phyloP scores from a whole-genome alignment of 92 coral and sea anemone genomes.

The Siderastrea radians region DNA sequence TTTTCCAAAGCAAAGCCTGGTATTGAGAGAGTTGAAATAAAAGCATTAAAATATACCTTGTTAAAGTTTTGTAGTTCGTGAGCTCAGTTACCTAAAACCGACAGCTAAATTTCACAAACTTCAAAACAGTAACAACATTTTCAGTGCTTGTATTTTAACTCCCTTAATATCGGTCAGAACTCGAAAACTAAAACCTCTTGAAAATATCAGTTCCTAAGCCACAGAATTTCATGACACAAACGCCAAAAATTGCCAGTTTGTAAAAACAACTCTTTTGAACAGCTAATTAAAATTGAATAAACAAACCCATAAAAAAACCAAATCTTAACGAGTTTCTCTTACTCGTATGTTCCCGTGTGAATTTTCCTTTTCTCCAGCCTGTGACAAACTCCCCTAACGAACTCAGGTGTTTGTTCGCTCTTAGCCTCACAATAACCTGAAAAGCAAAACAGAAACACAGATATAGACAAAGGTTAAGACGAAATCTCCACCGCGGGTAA shows the following conservation, averaged over 20 bases:
- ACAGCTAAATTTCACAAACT: no score
- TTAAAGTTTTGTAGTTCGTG: no score
- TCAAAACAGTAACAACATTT: no score
- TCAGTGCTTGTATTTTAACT: no score
- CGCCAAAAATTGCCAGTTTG: background rate
- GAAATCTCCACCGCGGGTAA: background rate
- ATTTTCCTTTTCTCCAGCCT: constrained; percentile 95
- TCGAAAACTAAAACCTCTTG: no score
- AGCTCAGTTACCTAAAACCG: no score
- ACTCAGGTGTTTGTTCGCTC: constrained; percentile 79
- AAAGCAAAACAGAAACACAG: constrained; percentile 9
- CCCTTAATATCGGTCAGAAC: no score
- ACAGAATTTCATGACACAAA: no score
- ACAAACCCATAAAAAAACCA: background rate
- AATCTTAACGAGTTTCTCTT: constrained; percentile 1
- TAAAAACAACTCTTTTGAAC: background rate
- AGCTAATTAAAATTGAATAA: background rate
- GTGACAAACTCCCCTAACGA: constrained; percentile 83
- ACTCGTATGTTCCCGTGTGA: constrained; percentile 88
- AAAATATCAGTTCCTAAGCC: no score
- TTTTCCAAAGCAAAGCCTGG: no score
- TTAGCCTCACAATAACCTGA: constrained; percentile 86
- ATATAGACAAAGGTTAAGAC: background rate
- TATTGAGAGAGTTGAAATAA: no score
- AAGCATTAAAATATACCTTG: no score